Base-by-base conservation (phyloP, 2,888 invertebrate species). In the Drosophila gaucha region DNA sequence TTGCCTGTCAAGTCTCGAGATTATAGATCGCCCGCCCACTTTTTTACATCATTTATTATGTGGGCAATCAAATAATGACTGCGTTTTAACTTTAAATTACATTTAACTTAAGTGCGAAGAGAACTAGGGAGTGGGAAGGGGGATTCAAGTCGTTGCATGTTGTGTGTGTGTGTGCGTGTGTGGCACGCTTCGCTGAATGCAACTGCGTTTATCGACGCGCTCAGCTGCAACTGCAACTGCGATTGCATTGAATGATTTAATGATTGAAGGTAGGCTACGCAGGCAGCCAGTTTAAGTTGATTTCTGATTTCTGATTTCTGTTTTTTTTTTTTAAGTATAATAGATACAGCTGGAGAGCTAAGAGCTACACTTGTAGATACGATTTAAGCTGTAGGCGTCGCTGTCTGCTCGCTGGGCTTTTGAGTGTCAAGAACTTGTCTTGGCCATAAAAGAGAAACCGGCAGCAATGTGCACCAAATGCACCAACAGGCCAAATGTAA, bases 351-450 rank as follows among this genome's bases (percentile, higher is more conserved):
- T 16, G 35, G 41, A 46, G 38, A 28, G 20, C 54, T 65, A 41
- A 24, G 36, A 41, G 22, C 36, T 18, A 55, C 66, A 64, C 66
- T 65, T 65, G 64, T 39, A 24, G 43, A 31, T 36, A 49, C 47
- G 66, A 24, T 51, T 70, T 55, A 4, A 44, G 54, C 62, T 36
- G 74, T 73, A 39, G 74, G 74, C 68, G 78, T 67, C 20, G 57
- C 28, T 56, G 80, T 73, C 80, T 67, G 66, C 39, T 58, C 55
- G 67, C 67, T 77, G 78, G 78, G 78, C 82, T 69, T 80, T 78
- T 79, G 86, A 87, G 86, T 87, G 83, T 86, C 86, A 82, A 83
- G 82, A 83, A 83, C 88, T 83, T 77, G 82, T 86, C 82, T 83
- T 88, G 84, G 83, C 82, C 82, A 82, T 87, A 88, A 85, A 78